Percentiles rank a stretch among this genome's conserved stretches.
Evolutionary conservation across 1,140 invertebrate genomes (phyloP).

Genomic region (Drosophila burlai): DNA sequence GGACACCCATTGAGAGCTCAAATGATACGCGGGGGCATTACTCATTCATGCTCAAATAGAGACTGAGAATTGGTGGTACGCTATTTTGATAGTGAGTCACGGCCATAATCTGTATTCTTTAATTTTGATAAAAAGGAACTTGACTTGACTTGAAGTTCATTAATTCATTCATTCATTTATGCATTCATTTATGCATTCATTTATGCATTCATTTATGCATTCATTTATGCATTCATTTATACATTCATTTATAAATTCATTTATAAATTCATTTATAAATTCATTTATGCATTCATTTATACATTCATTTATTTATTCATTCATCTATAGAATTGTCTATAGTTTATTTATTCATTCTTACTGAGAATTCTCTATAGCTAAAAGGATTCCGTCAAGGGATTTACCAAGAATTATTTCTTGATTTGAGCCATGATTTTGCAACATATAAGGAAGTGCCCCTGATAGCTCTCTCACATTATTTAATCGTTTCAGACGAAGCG

Average conservation of each 20-base stretch:
- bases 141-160: not conserved
- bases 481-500: slow-evolving; percentile 41
- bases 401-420: not conserved
- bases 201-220: too few relatives aligned
- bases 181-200: too few relatives aligned
- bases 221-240: too few relatives aligned
- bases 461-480: not conserved
- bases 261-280: too few relatives aligned
- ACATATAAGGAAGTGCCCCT: slow-evolving; percentile 17
- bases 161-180: not conserved
- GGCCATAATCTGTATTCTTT: not conserved
- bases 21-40: not conserved
- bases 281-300: too few relatives aligned
- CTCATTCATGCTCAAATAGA: slow-evolving; percentile 3
- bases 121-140: not conserved
- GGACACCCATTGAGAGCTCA: not conserved
- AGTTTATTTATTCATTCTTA: too few relatives aligned
- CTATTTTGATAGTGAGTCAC: slow-evolving; percentile 16
- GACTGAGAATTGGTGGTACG: not conserved
- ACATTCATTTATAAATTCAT: too few relatives aligned
- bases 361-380: too few relatives aligned
- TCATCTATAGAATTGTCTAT: too few relatives aligned
- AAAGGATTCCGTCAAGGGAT: too few relatives aligned
- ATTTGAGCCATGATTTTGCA: not conserved
- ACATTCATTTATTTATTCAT: not conserved